Evolutionary conservation across 1,140 invertebrate species (phyloP), one percentile per base, ranked within the genome.

Genomic region (Drosophila trapezifrons): DNA sequence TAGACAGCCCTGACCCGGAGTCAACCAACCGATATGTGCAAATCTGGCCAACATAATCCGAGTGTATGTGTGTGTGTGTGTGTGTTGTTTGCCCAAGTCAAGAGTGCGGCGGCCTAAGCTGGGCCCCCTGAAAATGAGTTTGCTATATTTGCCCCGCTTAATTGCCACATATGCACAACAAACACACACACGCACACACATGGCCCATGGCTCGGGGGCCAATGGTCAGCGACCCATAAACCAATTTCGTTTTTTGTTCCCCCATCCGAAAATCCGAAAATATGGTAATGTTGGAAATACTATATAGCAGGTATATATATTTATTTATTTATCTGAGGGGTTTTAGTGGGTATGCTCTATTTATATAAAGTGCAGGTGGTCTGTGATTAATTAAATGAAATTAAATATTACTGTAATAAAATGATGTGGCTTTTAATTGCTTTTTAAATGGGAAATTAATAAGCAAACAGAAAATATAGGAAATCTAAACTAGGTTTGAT

Each of bases 201-300:
- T 72, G 32, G 38, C 17, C 46, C 18, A 57, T 71, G 66, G 49
- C 52, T 54, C 43, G 47, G 67, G 43, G 67, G 69, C 65, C 67
- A 72, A 58, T 71, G 65, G 65, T 71, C 66, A 58, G 69, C 69
- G 66, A 72, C 43, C 66, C 69, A 72, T 72, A 71, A 72, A 72
- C 52, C 66, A 57, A 71, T 72, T 54, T 72, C 37, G 25, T 64
- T 59, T 59, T 38, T 59, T 25, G 12, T 64, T 43, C 10, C 56
- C 38, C 62, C 15, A 32, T n/a, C 62, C 55, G 37, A 43, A 42
- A 37, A 42, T 17, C 13, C 15, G 8, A 25, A 60, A 60, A 18
- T 62, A 43, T 65, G 25, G 20, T 62, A 65, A 65, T 43, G 7
- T 43, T 43, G 13, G 25, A 32, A 29, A 59, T 12, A 7, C 9